Evolutionary conservation across 2,888 invertebrate genomes (phyloP), one percentile per base, ranked within the genome.

Genomic region (Phengaris alcon): DNA sequence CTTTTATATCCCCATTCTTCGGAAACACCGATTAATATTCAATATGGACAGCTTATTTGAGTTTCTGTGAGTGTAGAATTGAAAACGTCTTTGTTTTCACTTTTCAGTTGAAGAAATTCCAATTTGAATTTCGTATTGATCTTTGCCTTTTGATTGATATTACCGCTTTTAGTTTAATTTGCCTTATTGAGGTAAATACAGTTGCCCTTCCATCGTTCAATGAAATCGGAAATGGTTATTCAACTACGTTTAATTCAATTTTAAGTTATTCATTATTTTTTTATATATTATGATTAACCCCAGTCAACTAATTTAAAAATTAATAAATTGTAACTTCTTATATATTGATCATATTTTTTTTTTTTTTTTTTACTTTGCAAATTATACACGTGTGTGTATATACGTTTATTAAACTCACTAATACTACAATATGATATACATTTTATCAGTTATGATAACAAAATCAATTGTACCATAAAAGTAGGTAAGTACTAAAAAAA

Each of bases 21-120:
- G 90, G 88, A 91, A 92, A 91, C 88, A 83, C 86, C 86, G 89
- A 92, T 93, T 93, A 93, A 93, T 92, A 93, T 93, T 92, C 91
- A 93, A 91, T 93, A 91, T 88, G 88, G 90, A 90, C 90, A 87
- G 90, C 88, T 88, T 90, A 88, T 90, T 92, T 90, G 88, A 92
- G 87, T 91, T 91, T 89, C 88, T 88, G 80, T 79, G 81, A 79
- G 79, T 85, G 85, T 82, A 85, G 86, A 86, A 85, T 84, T 82
- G 80, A 83, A 64, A 86, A 86, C 84, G 84, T 84, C 85, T 86
- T 85, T 86, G 84, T 85, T 86, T 83, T 83, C 81, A 82, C 81
- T 83, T 86, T 85, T 82, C 84, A 86, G 87, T 88, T 88, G 82
- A 83, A 83, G 83, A 79, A 80, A 80, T 87, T 89, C 86, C 84